Conservation (phyloP, 2,888 invertebrate genomes). For the Caenorhabditis panamensis region DNA sequence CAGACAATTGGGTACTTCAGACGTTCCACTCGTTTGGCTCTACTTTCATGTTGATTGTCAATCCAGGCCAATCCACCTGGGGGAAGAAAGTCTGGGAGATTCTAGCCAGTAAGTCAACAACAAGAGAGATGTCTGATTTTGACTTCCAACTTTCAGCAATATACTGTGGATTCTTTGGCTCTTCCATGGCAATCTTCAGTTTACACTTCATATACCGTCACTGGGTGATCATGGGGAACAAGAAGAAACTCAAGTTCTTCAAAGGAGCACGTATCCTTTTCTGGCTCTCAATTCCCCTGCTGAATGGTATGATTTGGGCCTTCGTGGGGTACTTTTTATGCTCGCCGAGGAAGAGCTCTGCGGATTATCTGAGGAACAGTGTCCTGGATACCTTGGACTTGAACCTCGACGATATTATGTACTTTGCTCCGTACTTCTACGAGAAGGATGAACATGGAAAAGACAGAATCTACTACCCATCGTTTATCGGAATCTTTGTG, state of each 20-base stretch:
- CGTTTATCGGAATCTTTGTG: slow-evolving; percentile 17
- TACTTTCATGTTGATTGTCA: slow-evolving; percentile 25
- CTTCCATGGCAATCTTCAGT: slow-evolving; percentile 40
- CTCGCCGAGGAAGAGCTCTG: slow-evolving; percentile 9
- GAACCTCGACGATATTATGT: slow-evolving; percentile 22
- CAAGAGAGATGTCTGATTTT: no score
- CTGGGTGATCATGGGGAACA: slow-evolving; percentile 28
- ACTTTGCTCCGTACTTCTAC: slow-evolving; percentile 44
- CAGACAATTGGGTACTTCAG: neutral
- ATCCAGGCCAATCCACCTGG: neutral
- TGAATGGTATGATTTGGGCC: slow-evolving; percentile 26
- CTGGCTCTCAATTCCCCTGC: slow-evolving; percentile 19
- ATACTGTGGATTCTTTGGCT: slow-evolving; percentile 42
- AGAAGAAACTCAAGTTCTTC: slow-evolving; percentile 2
- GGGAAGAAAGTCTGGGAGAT: slow-evolving; percentile 25
- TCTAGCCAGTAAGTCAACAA: slow-evolving; percentile 2
- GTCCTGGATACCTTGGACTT: slow-evolving; percentile 16
- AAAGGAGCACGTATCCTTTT: slow-evolving; percentile 2
- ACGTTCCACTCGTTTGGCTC: slow-evolving; percentile 39
- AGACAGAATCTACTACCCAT: slow-evolving; percentile 15
- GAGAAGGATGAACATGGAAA: slow-evolving; percentile 26
- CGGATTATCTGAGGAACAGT: slow-evolving; percentile 33
- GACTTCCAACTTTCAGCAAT: no score
- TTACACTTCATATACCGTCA: slow-evolving; percentile 35
- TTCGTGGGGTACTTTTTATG: slow-evolving; percentile 21